Base-by-base conservation (phyloP, 2,797 vertebrate genomes). In the Merluccius polli region DNA sequence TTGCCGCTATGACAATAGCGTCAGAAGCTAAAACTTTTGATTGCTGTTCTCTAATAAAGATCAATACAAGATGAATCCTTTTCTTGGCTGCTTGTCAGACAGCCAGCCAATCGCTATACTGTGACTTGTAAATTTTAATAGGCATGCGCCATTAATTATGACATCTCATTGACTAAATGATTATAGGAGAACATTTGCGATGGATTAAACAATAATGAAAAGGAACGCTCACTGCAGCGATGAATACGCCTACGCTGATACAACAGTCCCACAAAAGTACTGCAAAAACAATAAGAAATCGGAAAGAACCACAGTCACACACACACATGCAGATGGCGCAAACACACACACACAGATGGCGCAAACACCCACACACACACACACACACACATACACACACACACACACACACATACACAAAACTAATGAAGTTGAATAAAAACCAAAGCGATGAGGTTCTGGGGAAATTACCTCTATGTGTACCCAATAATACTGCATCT, bases 381-480 rank as follows among this genome's bases (percentile, higher is more conserved):
- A 12, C n/a, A 38, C n/a, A 63, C 52, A 63, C 48, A 52, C n/a
- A 63, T n/a, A 63, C 7, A 27, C 3, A 4, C 4, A 63, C 52
- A 63, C 4, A 63, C 52, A 63, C 52, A 63, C 7, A 8, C 18
- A n/a, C 52, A 59, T 21, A 24, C 44, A 48, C 44, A 59, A 10
- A 59, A 59, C 4, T 59, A 59, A 65, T 65, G n/a, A 65, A 65
- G 52, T 65, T 65, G n/a, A 65, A 65, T 65, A 27, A 27, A 65
- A 65, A 65, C 59, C 59, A 65, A 65, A 27, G 59, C 24, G 24
- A 65, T 65, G 59, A 65, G 59, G 59, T 65, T 65, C 59, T 65
- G 24, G 59, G 59, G 59, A 65, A 27, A 65, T 65, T 2, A 65
- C 59, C n/a, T 65, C 59, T 11, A 65, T 27, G 59, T 65, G 59